Evolutionary conservation across 1,140 invertebrate genomes (phyloP), one percentile per base, ranked within the genome.

Genomic region (Drosophila pachea): DNA sequence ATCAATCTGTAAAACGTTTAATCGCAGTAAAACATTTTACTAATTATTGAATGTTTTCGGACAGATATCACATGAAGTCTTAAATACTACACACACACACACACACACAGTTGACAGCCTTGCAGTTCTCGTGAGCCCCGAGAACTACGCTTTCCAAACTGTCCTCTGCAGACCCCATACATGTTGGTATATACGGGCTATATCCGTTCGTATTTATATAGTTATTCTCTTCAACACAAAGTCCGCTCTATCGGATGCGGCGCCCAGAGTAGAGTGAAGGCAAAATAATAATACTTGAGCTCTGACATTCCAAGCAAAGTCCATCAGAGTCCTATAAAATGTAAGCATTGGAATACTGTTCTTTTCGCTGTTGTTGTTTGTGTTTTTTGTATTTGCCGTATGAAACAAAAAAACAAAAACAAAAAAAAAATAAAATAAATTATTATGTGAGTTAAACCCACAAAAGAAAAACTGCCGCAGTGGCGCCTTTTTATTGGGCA

Each of bases 361-460:
- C 14, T 43, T 14, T 43, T 73, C 45, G 45, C 76, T 73, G 69
- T 69, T 81, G 65, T 78, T 64, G 52, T 68, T 53, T 49, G 45
- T 22, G 7, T 56, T 50, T 40, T 67, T 76, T 75, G 52, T 45
- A 40, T 69, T 66, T 58, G 75, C 38, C 73, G 73, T 69, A 62
- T 43, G 33, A 64, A 68, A 55, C 47, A 68, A 68, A 73, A 50
- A 83, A 84, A 79, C 76, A 86, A 84, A 84, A 86, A 86, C 76
- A 86, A 73, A 66, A 74, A 79, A 22, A 22, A 3, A 22, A 22
- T 2, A 1, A 3, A 22, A 75, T 83, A 35, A 38, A 38, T 84
- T 64, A 71, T 64, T 74, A 76, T 84, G 81, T 81, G 81, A 81
- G 81, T 81, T 86, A 54, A 86, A 71, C 73, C 74, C 54, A 79